Evolutionary conservation across 2,797 vertebrate genomes (phyloP), one percentile per base, ranked within the genome.

Genomic region (Anguilla megastoma): DNA sequence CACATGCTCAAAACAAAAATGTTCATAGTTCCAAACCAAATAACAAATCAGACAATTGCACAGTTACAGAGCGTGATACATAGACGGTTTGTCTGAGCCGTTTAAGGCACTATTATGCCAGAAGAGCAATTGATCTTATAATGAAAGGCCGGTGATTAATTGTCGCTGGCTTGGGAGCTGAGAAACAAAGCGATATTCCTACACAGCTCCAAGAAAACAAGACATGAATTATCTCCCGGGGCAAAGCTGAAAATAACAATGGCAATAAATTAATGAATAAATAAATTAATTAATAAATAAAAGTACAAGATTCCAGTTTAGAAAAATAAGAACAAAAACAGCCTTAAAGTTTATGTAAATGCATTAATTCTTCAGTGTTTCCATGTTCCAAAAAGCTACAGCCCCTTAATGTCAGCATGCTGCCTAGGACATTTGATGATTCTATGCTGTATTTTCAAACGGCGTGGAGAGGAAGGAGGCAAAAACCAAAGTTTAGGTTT

Each of bases 71-170:
- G 86, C 58, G 86, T 56, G 41, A 24, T 21, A 66, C 85, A 58
- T 3, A 66, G 14, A 50, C 9, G 45, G 86, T 88, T 88, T 89
- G 86, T 88, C 88, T 54, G 63, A 36, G 76, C 88, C 69, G 71
- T 86, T 88, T 24, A 66, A 89, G 82, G 86, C 87, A 79, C 82
- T 69, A 85, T 63, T 88, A 87, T 80, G 84, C 60, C 84, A 60
- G 87, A 86, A 86, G 90, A 92, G 89, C 87, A 87, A 92, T 66
- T 87, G 87, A 91, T 91, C 87, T 88, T 86, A 58, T 24, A 83
- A 85, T 85, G 82, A 87, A 88, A 89, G 87, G 85, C 87, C 90
- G 89, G 86, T 87, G 89, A 88, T 87, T 91, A 90, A 91, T 89
- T 88, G 88, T 85, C 83, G 63, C 88, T 82, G 79, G 85, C 71